Conservation (phyloP, 1,140 invertebrate species). For the Nylanderia fulva region DNA sequence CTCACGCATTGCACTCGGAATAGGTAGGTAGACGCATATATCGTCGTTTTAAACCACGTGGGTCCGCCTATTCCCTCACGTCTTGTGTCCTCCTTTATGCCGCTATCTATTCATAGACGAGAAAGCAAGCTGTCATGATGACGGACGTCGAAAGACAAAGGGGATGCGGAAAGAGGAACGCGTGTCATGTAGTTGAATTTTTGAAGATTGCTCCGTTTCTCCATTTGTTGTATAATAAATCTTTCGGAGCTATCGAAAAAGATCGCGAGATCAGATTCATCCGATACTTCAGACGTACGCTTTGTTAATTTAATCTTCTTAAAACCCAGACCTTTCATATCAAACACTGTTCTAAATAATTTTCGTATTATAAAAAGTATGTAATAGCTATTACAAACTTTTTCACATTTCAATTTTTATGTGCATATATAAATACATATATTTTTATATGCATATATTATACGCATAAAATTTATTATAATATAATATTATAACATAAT, state of each 20-base stretch:
- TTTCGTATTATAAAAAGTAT: too few relatives aligned
- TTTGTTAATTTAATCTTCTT: too few relatives aligned
- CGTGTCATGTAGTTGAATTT: slow-evolving; percentile 42
- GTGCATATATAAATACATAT: too few relatives aligned
- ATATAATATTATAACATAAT: too few relatives aligned
- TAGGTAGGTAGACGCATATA: slow-evolving; percentile 51
- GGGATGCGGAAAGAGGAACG: slow-evolving; percentile 34
- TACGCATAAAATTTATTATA: too few relatives aligned
- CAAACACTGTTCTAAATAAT: too few relatives aligned
- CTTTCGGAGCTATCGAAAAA: neutral
- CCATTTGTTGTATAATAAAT: neutral
- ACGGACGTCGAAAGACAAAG: slow-evolving; percentile 61
- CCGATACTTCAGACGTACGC: too few relatives aligned
- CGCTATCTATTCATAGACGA: slow-evolving; percentile 73
- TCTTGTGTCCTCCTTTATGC: slow-evolving; percentile 68
- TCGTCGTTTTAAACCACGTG: slow-evolving; percentile 57
- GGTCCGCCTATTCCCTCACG: slow-evolving; percentile 43
- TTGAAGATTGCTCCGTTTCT: slow-evolving; percentile 14
- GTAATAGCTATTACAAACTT: too few relatives aligned
- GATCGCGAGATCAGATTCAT: neutral
- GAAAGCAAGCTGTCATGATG: slow-evolving; percentile 71
- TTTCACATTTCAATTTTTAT: too few relatives aligned
- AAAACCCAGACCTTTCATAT: too few relatives aligned
- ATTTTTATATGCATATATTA: too few relatives aligned
- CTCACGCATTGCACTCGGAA: slow-evolving; percentile 46